Evolutionary conservation across 2,888 invertebrate genomes (phyloP).

Genomic region (Stegophylla sp.): DNA sequence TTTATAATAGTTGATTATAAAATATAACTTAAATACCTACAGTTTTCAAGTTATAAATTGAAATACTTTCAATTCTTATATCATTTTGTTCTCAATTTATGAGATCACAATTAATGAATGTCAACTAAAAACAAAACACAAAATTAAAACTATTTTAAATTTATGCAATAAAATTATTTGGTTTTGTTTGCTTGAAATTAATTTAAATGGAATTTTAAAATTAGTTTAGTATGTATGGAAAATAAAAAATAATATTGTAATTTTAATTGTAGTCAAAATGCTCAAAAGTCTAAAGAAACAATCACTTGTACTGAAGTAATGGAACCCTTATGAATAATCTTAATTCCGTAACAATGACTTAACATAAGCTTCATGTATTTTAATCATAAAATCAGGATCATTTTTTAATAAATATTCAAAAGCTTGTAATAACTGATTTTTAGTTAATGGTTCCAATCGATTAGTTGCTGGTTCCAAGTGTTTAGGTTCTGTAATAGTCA

Average conservation of each 20-base stretch:
- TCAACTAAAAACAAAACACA: background rate
- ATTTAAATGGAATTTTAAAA: background rate
- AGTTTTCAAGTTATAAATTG: conserved; percentile 17
- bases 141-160: conserved; percentile 15
- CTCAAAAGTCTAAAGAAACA: background rate
- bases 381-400: conserved; percentile 86
- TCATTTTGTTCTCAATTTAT: background rate
- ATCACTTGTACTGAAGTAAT: conserved; percentile 46
- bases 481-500: conserved; percentile 44
- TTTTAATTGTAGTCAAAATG: conserved; percentile 18
- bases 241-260: conserved; percentile 3
- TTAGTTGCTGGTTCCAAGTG: conserved; percentile 14
- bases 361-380: conserved; percentile 90
- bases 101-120: background rate
- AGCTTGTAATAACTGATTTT: conserved; percentile 87
- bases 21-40: conserved; percentile 8
- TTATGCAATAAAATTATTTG: conserved; percentile 4
- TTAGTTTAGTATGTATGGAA: background rate
- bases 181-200: background rate
- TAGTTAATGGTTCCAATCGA: conserved; percentile 69
- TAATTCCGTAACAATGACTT: conserved; percentile 70
- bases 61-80: background rate
- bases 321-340: conserved; percentile 32
- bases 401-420: conserved; percentile 85
- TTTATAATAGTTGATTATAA: background rate